Evolutionary conservation across 2,113 vertebrate genomes (phyloP).

Genomic region (Zosterops lateralis): DNA sequence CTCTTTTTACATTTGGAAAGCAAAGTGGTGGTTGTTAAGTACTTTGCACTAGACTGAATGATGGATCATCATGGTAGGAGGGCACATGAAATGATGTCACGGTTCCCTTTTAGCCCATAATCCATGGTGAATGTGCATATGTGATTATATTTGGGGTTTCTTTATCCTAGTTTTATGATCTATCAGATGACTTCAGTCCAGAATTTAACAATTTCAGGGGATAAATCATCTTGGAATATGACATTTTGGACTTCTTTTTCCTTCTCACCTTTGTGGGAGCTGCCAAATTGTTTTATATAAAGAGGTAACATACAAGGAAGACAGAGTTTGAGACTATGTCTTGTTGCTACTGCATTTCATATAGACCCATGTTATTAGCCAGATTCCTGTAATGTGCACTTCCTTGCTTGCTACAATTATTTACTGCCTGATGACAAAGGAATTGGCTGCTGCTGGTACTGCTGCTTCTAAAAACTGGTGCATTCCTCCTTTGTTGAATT

Average conservation of each 20-base stretch:
- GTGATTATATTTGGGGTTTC: not conserved
- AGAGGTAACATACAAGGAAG: not conserved
- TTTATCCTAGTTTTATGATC: not conserved
- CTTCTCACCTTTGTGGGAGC: not conserved
- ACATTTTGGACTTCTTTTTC: not conserved
- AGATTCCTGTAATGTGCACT: not conserved
- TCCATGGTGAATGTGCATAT: not conserved
- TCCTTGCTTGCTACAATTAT: not conserved
- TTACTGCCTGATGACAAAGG: not conserved
- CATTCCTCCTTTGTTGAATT: not conserved
- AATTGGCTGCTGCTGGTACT: not conserved
- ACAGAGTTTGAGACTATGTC: not conserved
- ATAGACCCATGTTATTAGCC: not conserved
- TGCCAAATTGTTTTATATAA: not conserved
- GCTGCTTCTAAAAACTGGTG: not conserved
- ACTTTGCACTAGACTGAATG: not conserved
- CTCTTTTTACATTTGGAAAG: not conserved
- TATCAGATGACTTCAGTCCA: not conserved
- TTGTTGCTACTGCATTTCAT: not conserved
- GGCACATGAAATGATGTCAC: not conserved
- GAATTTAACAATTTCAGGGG: not conserved
- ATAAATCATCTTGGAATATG: not conserved
- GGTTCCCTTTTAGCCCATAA: not conserved
- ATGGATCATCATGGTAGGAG: not conserved
- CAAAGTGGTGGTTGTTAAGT: not conserved